Evolutionary conservation across 2,888 invertebrate genomes (phyloP).

Genomic region (Drosophila differens): DNA sequence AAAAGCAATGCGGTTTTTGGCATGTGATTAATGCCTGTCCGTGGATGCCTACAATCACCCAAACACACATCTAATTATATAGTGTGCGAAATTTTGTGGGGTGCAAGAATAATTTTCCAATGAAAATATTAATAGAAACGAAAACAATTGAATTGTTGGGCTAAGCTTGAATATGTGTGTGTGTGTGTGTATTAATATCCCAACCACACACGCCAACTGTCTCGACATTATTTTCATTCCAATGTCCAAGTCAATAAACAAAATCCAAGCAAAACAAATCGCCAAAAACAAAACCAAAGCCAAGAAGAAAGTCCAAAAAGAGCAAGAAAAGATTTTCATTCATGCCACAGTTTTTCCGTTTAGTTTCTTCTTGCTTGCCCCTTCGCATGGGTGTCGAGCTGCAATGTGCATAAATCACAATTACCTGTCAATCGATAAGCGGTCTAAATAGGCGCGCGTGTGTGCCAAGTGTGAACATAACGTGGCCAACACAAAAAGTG

Average conservation of each 20-base stretch:
- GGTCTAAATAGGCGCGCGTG: conserved; percentile 57
- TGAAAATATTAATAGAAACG: conserved; percentile 78
- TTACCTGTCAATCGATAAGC: conserved; percentile 78
- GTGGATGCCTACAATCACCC: conserved; percentile 34
- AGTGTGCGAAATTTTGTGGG: conserved; percentile 64
- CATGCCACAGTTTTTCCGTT: conserved; percentile 32
- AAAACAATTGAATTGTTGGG: conserved; percentile 62
- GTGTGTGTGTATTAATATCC: conserved; percentile 7
- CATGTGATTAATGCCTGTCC: conserved; percentile 78
- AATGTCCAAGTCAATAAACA: conserved; percentile 72
- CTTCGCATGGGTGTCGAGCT: conserved; percentile 64
- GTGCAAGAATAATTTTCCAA: conserved; percentile 74
- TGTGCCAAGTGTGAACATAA: conserved; percentile 53
- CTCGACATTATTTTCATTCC: conserved; percentile 56
- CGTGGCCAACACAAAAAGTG: conserved; percentile 38
- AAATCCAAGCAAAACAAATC: conserved; percentile 49
- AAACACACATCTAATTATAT: not conserved
- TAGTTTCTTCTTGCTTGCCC: not conserved
- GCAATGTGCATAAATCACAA: conserved; percentile 80
- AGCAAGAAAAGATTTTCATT: conserved; percentile 44
- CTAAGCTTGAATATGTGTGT: conserved; percentile 54
- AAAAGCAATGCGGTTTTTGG: conserved; percentile 42
- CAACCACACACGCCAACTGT: conserved; percentile 22
- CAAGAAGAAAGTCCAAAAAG: conserved; percentile 45
- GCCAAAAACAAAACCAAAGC: conserved; percentile 17